Base-by-base conservation (phyloP, 2,113 vertebrate species). In the Aldabrachelys gigantea region DNA sequence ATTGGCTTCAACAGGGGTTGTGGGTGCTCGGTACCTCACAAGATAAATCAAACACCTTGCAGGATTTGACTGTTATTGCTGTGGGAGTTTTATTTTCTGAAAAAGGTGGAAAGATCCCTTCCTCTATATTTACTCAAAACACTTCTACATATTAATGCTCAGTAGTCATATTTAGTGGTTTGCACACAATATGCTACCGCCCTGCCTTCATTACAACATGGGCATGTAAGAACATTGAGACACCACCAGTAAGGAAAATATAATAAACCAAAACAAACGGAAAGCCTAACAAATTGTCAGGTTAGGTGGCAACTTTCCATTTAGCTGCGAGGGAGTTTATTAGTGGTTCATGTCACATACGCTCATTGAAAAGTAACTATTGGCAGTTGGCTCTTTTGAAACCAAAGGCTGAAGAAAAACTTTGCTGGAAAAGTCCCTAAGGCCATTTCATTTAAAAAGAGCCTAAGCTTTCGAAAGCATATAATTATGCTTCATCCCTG, bases 361-460 rank as follows among this genome's bases (percentile, higher is more conserved):
- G 27, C 89, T 88, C 56, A 7, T 10, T 86, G 31, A 52, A 62
- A 89, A 93, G 95, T 85, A 87, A 65, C 0, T 0, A 65, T 0
- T 56, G 41, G 87, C 91, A 83, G 80, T 29, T 44, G 47, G 84
- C 89, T 95, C 91, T 91, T 75, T 88, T 93, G 85, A 49, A 85
- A 86, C 50, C 27, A 87, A 96, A 96, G 49, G 31, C 92, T 87
- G 89, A 96, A 95, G 84, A 92, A 87, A 94, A 91, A 96, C 82
- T 85, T 94, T 95, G 84, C 97, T 95, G 95, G 87, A 96, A 98
- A 97, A 92, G 80, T 94, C 95, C 97, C 95, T 94, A 86, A 92
- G 95, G 97, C 96, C 91, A 95, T 97, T 98, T 95, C 91, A 91
- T 97, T 94, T 98, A 94, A 96, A 95, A 97, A 97, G 95, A 97